These are phyloP conservation scores for Sapayoa aenigma DNA, from an alignment of 2,113 vertebrate genomes.

Conservation along the genomic window DNA sequence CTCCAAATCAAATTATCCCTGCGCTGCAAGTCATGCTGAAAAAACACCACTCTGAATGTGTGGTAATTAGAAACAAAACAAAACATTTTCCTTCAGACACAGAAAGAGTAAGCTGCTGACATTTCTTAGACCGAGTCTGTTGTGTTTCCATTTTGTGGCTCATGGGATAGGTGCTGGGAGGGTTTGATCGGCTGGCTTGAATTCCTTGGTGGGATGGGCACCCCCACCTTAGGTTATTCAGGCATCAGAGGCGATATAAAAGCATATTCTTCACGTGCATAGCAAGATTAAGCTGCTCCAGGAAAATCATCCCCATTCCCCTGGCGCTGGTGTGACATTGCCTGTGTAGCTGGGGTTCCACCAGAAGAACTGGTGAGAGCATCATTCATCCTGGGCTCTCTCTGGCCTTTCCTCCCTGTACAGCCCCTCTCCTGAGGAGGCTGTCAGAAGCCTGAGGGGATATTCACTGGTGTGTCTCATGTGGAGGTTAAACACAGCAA, in stretches of 20 bases:
- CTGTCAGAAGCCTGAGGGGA: not conserved
- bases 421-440: not conserved
- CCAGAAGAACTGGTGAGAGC: not conserved
- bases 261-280: not conserved
- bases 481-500: not conserved
- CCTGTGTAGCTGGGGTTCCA: not conserved
- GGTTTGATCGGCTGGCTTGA: not conserved
- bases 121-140: not conserved
- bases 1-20: not conserved
- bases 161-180: not conserved
- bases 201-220: not conserved
- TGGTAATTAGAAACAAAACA: not conserved
- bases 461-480: rapidly evolving
- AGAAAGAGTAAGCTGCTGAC: not conserved
- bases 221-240: not conserved
- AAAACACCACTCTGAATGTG: not conserved
- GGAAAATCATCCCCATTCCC: not conserved
- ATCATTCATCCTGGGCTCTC: rapidly evolving
- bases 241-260: not conserved
- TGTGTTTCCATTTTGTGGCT: rapidly evolving
- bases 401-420: not conserved
- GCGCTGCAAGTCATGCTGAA: not conserved
- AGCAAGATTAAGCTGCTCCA: not conserved
- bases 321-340: not conserved
- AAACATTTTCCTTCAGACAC: not conserved